A percentile compares a stretch with the other conserved stretches of the same genome.
phyloP scores from a whole-genome alignment of 2,113 vertebrate species.

The Mastomys natalensis region DNA sequence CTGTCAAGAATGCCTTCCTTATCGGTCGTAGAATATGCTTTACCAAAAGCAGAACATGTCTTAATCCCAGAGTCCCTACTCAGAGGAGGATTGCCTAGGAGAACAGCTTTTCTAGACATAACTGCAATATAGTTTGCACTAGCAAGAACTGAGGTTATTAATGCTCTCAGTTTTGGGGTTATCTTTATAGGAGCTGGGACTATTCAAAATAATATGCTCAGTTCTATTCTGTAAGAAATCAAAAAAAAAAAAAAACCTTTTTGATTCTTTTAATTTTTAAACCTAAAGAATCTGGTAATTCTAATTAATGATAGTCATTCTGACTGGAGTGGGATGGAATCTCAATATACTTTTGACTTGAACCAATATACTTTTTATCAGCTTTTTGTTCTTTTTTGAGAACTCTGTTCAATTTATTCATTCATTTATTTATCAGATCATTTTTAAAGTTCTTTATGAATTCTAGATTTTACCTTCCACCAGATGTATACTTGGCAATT shows the following conservation, averaged over 20 bases:
- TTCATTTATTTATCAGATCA: neutral
- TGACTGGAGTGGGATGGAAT: neutral
- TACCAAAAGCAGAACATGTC: neutral
- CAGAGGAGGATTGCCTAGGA: neutral
- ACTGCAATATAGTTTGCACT: neutral
- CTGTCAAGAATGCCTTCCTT: too few species aligned
- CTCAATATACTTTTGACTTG: neutral
- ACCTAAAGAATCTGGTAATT: constrained; percentile 16
- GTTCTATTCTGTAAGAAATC: neutral
- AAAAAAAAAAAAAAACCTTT: constrained; percentile 2
- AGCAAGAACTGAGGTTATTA: constrained; percentile 21
- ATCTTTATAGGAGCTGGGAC: neutral
- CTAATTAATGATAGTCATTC: constrained; percentile 15
- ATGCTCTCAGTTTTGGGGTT: constrained; percentile 7
- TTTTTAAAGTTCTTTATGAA: neutral
- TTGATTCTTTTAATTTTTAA: constrained; percentile 12
- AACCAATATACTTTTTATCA: neutral
- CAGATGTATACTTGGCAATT: neutral
- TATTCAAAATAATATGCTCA: neutral
- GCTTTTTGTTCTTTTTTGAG: neutral
- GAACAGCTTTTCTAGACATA: constrained; percentile 8
- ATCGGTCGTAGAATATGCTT: too few species aligned
- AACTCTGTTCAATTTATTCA: neutral
- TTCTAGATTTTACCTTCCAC: neutral
- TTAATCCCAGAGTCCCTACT: neutral